These are phyloP conservation scores for Urocolius indicus DNA, from an alignment of 2,113 vertebrate species.

Conservation along the genomic window DNA sequence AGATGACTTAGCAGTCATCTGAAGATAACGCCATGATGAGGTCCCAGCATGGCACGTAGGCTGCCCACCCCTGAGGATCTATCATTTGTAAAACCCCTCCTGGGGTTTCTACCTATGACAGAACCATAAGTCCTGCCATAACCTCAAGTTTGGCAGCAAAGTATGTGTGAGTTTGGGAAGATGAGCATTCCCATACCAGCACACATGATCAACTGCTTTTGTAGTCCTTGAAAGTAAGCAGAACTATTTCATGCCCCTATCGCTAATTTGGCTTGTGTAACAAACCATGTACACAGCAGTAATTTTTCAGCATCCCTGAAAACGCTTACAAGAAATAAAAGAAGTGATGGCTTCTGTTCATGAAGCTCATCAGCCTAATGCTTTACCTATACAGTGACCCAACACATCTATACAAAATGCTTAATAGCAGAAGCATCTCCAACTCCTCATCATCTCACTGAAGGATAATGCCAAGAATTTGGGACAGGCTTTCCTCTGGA, in stretches of 20 bases:
- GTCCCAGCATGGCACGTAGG: neutral
- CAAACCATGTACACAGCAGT: neutral
- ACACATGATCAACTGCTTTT: neutral
- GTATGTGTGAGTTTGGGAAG: accelerated
- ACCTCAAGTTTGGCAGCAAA: neutral
- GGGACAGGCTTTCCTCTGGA: neutral
- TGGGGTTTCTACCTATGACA: neutral
- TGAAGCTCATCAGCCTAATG: neutral
- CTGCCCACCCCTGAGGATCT: neutral
- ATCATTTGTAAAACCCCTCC: neutral
- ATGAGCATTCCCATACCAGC: neutral
- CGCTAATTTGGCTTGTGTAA: neutral
- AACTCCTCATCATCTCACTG: neutral
- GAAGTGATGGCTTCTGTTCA: neutral
- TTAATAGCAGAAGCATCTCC: neutral
- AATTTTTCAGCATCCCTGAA: neutral
- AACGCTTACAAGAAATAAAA: neutral
- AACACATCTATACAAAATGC: neutral
- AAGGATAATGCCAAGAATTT: neutral
- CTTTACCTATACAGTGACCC: neutral
- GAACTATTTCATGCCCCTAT: neutral
- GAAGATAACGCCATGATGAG: neutral
- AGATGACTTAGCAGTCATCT: slow-evolving; percentile 3
- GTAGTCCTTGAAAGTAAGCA: neutral
- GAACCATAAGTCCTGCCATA: neutral